Evolutionary conservation across 1,140 invertebrate species (phyloP).

Genomic region (Lamellibrachia luymesi): DNA sequence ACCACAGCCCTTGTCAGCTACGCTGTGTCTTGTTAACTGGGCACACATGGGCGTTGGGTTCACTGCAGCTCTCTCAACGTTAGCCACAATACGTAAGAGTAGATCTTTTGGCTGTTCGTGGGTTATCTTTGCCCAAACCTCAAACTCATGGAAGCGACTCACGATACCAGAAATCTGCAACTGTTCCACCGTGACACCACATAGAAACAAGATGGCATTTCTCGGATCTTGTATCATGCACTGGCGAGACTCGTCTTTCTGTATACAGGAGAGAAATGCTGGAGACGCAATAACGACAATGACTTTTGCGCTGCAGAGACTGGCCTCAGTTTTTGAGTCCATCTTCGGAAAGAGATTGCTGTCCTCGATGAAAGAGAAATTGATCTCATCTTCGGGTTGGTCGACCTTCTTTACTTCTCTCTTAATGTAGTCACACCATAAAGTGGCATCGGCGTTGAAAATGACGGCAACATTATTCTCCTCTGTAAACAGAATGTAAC

Average conservation of each 20-base stretch:
- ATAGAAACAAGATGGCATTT: not conserved
- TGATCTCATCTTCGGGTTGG: not conserved
- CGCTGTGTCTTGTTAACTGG: not conserved
- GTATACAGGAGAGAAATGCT: not conserved
- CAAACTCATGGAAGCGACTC: not conserved
- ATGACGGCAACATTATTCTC: not conserved
- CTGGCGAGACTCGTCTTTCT: not conserved
- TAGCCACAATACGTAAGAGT: not conserved
- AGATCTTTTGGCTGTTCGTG: not conserved
- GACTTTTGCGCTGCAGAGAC: not conserved
- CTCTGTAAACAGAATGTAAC: not conserved
- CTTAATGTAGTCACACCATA: slow-evolving; percentile 11
- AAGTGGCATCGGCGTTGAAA: not conserved
- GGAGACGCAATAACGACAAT: slow-evolving; percentile 17
- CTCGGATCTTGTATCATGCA: not conserved
- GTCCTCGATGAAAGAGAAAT: not conserved
- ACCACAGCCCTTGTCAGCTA: not conserved
- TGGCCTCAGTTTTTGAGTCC: not conserved
- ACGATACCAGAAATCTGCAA: not conserved
- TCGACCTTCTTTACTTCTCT: not conserved
- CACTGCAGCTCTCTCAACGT: not conserved
- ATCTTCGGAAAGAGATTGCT: not conserved
- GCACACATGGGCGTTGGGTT: not conserved
- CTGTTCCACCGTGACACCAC: not conserved
- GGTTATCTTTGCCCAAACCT: not conserved